A percentile compares a stretch with the other conserved stretches of the same genome.
Evolutionary conservation across 1,140 invertebrate species (phyloP).

Genomic region (Meteorus sp.): DNA sequence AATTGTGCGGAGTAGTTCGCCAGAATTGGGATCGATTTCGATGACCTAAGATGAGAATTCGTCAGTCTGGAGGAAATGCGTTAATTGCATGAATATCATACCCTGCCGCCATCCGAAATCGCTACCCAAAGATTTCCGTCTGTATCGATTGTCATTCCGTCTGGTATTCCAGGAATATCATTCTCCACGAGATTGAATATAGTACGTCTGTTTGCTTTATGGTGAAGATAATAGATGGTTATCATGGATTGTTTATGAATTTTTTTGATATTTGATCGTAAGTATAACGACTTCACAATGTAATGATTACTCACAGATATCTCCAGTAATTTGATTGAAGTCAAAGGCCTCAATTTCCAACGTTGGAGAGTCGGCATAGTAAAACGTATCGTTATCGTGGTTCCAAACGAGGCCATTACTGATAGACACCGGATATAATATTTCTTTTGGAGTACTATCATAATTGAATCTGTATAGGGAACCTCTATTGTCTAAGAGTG

Average conservation of each 20-base stretch:
- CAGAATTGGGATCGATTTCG: constrained; percentile 59
- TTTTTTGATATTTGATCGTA: not conserved
- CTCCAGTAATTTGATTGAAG: constrained; percentile 51
- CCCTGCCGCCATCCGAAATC: constrained; percentile 58
- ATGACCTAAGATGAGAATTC: constrained; percentile 62
- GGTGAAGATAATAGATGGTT: constrained; percentile 36
- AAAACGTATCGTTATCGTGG: constrained; percentile 68
- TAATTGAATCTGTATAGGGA: constrained; percentile 61
- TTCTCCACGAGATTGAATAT: constrained; percentile 55
- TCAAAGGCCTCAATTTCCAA: constrained; percentile 70
- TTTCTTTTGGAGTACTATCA: constrained; percentile 45
- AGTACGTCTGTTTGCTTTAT: constrained; percentile 52
- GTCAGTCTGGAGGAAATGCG: constrained; percentile 8
- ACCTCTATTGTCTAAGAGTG: constrained; percentile 53
- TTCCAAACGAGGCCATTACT: constrained; percentile 86
- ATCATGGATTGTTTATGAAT: constrained; percentile 5
- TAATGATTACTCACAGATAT: constrained; percentile 59
- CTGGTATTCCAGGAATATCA: constrained; percentile 61
- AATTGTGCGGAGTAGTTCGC: constrained; percentile 63
- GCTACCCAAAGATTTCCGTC: constrained; percentile 70
- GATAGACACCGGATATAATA: constrained; percentile 63
- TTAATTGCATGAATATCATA: constrained; percentile 35
- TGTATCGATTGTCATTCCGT: constrained; percentile 73
- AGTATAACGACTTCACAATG: constrained; percentile 25
- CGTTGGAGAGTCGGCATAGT: constrained; percentile 76